Base-by-base conservation (phyloP, 1,140 invertebrate species). In the Panagrolaimus sp. region DNA sequence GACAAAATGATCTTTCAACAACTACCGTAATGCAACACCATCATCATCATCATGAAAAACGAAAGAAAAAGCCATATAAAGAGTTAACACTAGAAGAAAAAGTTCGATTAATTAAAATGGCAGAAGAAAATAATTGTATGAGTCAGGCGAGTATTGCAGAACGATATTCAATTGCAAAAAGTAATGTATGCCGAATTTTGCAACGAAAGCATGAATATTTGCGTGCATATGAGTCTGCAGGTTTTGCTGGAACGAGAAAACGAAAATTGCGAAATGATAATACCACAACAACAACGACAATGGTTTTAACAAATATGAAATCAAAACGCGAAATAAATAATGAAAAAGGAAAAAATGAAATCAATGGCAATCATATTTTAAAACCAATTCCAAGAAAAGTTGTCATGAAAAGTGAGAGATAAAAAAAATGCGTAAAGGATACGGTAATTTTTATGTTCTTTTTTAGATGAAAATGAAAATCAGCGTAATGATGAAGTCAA, bases 61-160 rank as follows among this genome's bases (percentile, higher is more conserved):
- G 61, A 23, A 81, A 79, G 64, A 80, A 80, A 67, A 80, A 80
- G 68, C 78, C 78, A 23, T 80, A 80, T 72, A 80, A 80, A 69
- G 78, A 80, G 53, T 51, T 80, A 66, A 80, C 79, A 1, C 70
- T 80, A 7, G 75, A 77, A 44, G 74, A 80, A 63, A 80, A 80
- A 65, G 78, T 80, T 23, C 73, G 80, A 27, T 63, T 80, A 23
- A 80, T 80, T 43, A 65, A 72, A 38, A 53, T 80, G 47, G 78
- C 78, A 11, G 79, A 82, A 48, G 51, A 76, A 43, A 79, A 80
- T 57, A 67, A 71, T 11, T 69, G 76, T 20, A 65, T 80, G 47
- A 80, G 77, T 65, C 78, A 80, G 63, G 78, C 78, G 8, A 68
- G 57, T 51, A 80, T 80, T n/a, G 78, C 78, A 11, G 77, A 80